Base-by-base conservation (phyloP, 2,888 invertebrate genomes). In the Galeruca laticollis region DNA sequence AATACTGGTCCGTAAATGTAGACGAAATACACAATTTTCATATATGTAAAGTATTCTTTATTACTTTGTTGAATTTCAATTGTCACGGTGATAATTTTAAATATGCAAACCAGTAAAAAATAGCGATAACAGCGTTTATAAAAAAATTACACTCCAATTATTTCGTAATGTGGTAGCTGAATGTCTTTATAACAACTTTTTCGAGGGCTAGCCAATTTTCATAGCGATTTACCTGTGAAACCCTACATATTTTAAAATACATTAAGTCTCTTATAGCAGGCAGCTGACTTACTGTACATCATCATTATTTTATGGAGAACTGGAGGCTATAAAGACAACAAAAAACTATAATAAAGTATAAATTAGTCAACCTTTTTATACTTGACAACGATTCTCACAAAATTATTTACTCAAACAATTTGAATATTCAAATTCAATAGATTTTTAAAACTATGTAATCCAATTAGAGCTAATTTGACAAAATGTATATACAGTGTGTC, bases 171-270 rank as follows among this genome's bases (percentile, higher is more conserved):
- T 69, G 62, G 73, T 70, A 70, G 73, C 70, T 49, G 54, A 69
- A 70, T 68, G 40, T 70, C 66, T 74, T 72, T 68, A 71, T 52
- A 68, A 74, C 63, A 63, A 71, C 71, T 71, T 70, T 73, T 71
- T 66, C 49, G 15, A 57, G 18, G 35, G 6, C 31, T 37, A 51
- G 67, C 59, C 59, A 61, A 71, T 71, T 73, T 65, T 49, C 69
- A n/a, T n/a, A n/a, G 47, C 10, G 52, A 20, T 60, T 69, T 71
- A 71, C 70, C 71, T 68, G 71, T 63, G 60, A 61, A 62, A 69
- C 66, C 69, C 69, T 67, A 70, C 76, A 76, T 78, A 78, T 79
- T 79, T 80, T 80, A 78, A 80, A 79, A 78, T 76, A 74, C 80
- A 80, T 80, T 78, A 80, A 76, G 78, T 76, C 75, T 76, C 75